Conservation (phyloP, 2,888 invertebrate genomes). For the Tortricodes alternella region DNA sequence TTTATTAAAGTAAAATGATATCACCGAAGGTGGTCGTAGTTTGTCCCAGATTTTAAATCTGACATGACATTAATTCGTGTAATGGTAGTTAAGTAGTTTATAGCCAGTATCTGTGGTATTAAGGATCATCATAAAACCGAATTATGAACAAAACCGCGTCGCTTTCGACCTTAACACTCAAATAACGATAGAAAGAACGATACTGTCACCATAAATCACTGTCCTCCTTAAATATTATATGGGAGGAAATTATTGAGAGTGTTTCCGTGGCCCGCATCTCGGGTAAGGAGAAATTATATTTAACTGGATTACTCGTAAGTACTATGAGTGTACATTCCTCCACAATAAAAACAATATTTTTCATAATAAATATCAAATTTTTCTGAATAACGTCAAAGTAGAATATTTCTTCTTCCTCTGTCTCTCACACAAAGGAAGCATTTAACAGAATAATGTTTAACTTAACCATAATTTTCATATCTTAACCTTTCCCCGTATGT, state of each 20-base stretch:
- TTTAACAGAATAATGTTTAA: background rate
- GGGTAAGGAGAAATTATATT: conserved; percentile 52
- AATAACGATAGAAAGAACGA: conserved; percentile 53
- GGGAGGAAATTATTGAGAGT: conserved; percentile 64
- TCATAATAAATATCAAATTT: background rate
- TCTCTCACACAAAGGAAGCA: no score
- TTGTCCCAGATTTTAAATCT: conserved; percentile 19
- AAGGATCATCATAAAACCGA: conserved; percentile 35
- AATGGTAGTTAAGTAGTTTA: conserved; percentile 34
- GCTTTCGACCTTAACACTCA: conserved; percentile 35
- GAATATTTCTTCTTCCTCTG: no score
- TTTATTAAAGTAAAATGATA: background rate
- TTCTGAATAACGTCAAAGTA: background rate
- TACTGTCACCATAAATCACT: conserved; percentile 66
- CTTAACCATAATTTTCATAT: background rate
- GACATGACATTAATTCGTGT: conserved; percentile 39
- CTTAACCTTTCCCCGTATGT: background rate
- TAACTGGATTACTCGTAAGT: conserved; percentile 44
- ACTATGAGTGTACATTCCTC: conserved; percentile 24
- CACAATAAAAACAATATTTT: conserved; percentile 4
- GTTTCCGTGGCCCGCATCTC: conserved; percentile 74
- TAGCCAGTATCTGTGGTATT: conserved; percentile 39
- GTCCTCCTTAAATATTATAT: conserved; percentile 52
- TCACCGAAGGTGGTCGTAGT: conserved; percentile 24
- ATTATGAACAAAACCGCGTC: conserved; percentile 34